Conservation (phyloP, 2,797 vertebrate species). For the Trachops cirrhosus region DNA sequence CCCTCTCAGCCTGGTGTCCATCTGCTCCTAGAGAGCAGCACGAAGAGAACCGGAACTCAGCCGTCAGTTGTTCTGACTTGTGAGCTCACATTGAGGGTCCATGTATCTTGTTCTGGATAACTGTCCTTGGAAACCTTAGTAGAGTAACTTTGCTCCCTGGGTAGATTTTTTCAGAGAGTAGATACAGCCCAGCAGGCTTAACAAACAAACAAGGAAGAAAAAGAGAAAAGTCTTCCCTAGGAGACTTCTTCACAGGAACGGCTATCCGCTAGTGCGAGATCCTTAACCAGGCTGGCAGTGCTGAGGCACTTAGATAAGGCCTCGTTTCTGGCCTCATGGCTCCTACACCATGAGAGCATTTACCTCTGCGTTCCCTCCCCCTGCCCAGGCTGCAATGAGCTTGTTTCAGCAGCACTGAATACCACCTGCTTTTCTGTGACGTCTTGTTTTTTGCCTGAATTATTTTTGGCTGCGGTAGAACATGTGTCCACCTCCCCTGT, state of each 20-base stretch:
- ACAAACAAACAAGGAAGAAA: neutral
- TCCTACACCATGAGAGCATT: neutral
- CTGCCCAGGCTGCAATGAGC: neutral
- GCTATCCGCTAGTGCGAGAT: neutral
- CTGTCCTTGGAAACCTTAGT: neutral
- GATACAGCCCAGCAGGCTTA: neutral
- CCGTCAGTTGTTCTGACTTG: neutral
- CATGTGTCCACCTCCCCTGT: neutral
- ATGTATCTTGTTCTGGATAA: neutral
- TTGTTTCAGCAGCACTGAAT: neutral
- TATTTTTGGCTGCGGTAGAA: neutral
- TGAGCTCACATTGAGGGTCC: neutral
- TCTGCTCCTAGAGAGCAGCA: neutral
- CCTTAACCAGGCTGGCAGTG: neutral
- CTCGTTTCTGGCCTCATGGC: fast-evolving
- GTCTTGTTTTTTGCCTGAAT: neutral
- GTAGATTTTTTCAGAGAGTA: neutral
- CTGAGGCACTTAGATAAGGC: neutral
- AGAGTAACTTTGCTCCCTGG: neutral
- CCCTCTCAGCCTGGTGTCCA: neutral
- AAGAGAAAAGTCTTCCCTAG: neutral
- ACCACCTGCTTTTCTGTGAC: neutral
- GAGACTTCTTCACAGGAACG: neutral
- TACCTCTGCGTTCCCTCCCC: neutral
- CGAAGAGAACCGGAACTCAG: neutral